These are phyloP conservation scores for Rhadina sibilatrix DNA, from an alignment of 2,113 vertebrate genomes.

Conservation along the genomic window DNA sequence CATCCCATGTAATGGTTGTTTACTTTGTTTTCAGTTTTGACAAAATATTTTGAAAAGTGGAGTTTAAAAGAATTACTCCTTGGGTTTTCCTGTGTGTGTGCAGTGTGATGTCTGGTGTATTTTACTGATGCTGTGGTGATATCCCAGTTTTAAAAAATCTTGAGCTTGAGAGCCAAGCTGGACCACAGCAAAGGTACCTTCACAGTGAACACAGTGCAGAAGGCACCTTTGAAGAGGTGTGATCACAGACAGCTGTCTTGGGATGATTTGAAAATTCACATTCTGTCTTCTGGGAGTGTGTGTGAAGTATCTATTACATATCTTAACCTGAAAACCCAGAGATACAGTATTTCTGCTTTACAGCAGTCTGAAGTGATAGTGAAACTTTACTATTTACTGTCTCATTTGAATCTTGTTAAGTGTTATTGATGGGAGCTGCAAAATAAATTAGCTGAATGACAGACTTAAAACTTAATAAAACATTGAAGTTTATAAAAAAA, in stretches of 20 bases:
- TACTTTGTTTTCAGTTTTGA: background rate
- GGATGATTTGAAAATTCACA: background rate
- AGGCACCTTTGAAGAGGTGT: background rate
- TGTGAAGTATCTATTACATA: background rate
- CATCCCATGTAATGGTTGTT: background rate
- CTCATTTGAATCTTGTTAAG: background rate
- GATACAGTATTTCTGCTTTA: background rate
- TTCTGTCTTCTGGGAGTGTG: background rate
- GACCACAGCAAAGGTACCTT: background rate
- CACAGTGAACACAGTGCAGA: background rate
- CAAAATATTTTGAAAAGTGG: background rate
- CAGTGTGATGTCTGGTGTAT: background rate
- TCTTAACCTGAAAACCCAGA: background rate
- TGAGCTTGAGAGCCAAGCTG: background rate
- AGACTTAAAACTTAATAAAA: background rate
- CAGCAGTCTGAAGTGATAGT: background rate
- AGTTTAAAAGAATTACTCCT: background rate
- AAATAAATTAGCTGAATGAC: background rate
- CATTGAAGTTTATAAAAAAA: background rate
- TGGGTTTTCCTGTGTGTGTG: background rate
- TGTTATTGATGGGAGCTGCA: background rate
- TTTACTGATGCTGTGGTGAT: background rate
- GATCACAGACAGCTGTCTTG: background rate
- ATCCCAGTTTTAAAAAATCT: background rate
- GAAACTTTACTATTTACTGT: background rate